Evolutionary conservation across 2,797 vertebrate genomes (phyloP).

Genomic region (Sarcophilus harrisii): DNA sequence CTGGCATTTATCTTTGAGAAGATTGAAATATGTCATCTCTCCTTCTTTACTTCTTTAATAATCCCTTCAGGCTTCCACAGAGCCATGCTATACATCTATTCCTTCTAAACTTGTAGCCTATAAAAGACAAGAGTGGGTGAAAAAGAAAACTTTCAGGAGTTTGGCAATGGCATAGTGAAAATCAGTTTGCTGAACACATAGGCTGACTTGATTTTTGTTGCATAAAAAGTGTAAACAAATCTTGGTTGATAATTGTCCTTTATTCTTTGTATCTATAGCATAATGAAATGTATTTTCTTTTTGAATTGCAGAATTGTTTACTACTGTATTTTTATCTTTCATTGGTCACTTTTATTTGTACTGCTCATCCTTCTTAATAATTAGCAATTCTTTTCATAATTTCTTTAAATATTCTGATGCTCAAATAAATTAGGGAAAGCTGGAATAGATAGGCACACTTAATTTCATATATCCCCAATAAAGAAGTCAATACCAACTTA

Average conservation of each 20-base stretch:
- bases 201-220: conserved; percentile 4
- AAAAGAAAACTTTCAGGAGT: neutral
- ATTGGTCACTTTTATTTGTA: neutral
- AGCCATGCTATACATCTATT: neutral
- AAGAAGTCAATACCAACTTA: neutral
- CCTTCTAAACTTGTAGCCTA: neutral
- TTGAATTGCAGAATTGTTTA: neutral
- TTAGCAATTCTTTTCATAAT: neutral
- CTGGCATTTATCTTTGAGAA: neutral
- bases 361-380: neutral
- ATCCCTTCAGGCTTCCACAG: neutral
- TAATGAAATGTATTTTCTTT: neutral
- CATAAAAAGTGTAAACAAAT: neutral
- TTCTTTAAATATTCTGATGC: neutral
- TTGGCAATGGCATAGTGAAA: neutral
- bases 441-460: neutral
- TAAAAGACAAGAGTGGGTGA: neutral
- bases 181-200: neutral
- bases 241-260: neutral
- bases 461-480: conserved; percentile 9
- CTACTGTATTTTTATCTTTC: neutral
- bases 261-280: neutral
- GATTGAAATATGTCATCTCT: conserved; percentile 35
- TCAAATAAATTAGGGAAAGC: neutral
- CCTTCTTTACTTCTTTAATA: neutral